Conservation (phyloP, 2,797 vertebrate genomes). For the Sylvia borin region DNA sequence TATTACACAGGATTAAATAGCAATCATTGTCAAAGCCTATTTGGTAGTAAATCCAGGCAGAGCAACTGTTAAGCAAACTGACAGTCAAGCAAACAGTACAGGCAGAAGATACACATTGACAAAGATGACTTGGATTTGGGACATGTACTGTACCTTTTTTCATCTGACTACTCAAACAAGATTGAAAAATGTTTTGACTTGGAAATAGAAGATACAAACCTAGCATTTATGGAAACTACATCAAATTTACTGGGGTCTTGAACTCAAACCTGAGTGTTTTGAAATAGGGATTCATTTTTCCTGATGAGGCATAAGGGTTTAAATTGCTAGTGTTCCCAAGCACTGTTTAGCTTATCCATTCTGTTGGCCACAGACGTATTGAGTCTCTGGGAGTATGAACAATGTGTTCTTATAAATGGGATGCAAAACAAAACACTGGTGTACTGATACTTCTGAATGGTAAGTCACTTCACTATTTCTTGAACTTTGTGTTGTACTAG, state of each 20-base stretch:
- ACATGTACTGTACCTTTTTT: background rate
- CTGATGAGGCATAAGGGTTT: background rate
- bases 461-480: conserved; percentile 8
- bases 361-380: background rate
- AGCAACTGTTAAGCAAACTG: conserved; percentile 80
- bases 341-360: background rate
- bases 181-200: conserved; percentile 39
- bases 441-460: conserved; percentile 42
- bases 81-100: conserved; percentile 35
- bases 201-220: background rate
- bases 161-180: background rate
- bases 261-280: background rate
- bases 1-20: conserved; percentile 81
- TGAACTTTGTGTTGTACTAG: background rate
- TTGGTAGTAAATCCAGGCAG: conserved; percentile 80
- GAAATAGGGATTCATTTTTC: background rate
- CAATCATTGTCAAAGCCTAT: conserved; percentile 82
- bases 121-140: background rate
- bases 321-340: background rate
- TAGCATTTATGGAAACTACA: background rate
- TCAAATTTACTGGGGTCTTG: background rate
- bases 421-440: background rate
- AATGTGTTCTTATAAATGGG: background rate
- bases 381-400: background rate
- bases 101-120: background rate